Conservation (phyloP, 2,797 vertebrate genomes). For the Geotrypetes seraphini region DNA sequence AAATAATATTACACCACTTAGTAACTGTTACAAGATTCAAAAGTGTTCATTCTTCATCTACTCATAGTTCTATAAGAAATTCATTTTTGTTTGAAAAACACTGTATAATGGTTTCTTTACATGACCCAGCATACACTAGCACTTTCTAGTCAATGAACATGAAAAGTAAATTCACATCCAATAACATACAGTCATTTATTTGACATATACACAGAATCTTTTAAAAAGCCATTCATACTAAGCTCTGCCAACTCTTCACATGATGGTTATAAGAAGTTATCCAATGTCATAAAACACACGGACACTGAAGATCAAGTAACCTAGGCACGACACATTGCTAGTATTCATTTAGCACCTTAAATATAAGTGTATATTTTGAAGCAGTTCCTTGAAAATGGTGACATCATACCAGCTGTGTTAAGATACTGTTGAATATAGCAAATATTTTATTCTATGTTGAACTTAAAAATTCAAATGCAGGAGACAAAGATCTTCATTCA, state of each 20-base stretch:
- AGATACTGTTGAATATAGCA: not conserved
- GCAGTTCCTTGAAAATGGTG: conserved; percentile 2
- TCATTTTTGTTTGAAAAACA: conserved; percentile 2
- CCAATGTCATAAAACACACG: not conserved
- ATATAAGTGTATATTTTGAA: conserved; percentile 9
- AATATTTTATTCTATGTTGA: not conserved
- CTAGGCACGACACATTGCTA: conserved; percentile 1
- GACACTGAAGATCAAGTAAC: conserved; percentile 11
- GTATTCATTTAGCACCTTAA: conserved; percentile 5
- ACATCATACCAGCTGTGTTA: conserved; percentile 5
- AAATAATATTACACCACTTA: conserved; percentile 26
- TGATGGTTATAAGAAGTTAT: conserved; percentile 1
- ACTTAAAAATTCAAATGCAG: not conserved
- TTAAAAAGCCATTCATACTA: too few relatives aligned
- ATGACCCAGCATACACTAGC: too few relatives aligned
- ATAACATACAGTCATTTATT: too few relatives aligned
- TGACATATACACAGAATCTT: too few relatives aligned
- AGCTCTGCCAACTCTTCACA: too few relatives aligned
- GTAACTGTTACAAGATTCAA: conserved; percentile 26
- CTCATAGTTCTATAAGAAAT: conserved; percentile 20
- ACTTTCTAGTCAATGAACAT: too few relatives aligned
- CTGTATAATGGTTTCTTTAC: not conserved
- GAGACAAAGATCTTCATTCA: too few relatives aligned
- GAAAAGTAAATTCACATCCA: too few relatives aligned
- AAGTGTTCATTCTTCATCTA: conserved; percentile 20